Percentiles rank a stretch among this genome's conserved stretches.
Conservation (phyloP, 2,888 invertebrate species). For the Lydus trimaculatus region DNA sequence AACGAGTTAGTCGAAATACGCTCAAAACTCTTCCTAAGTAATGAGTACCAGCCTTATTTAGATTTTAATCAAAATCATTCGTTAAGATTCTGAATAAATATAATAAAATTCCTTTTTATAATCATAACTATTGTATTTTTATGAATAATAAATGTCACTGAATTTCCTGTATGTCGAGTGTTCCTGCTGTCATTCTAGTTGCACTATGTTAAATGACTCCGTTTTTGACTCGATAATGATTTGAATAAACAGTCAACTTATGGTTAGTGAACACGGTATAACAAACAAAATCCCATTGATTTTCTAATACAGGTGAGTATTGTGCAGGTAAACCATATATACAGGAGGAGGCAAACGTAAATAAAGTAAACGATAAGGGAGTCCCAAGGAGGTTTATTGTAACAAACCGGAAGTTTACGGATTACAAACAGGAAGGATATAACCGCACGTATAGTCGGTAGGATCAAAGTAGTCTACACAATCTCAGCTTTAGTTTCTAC, state of each 20-base stretch:
- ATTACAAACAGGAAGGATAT: conserved; percentile 14
- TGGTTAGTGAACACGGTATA: conserved; percentile 8
- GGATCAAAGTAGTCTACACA: conserved; percentile 22
- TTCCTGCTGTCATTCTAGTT: conserved; percentile 1
- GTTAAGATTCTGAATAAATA: neutral
- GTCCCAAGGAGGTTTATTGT: neutral
- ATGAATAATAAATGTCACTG: conserved; percentile 7
- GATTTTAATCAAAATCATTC: neutral
- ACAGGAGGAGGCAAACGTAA: conserved; percentile 7
- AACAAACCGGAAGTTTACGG: conserved; percentile 12
- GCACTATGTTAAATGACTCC: neutral
- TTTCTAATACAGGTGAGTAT: conserved; percentile 11
- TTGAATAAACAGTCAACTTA: conserved; percentile 16
- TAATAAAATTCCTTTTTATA: neutral
- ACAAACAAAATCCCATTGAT: conserved; percentile 9
- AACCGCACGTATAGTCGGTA: conserved; percentile 2
- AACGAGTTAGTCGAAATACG: too few species aligned
- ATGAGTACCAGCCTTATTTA: neutral
- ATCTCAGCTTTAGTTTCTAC: neutral
- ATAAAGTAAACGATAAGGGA: conserved; percentile 14
- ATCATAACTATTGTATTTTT: conserved; percentile 6
- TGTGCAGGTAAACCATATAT: conserved; percentile 8
- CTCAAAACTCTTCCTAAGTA: too few species aligned
- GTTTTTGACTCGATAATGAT: neutral
- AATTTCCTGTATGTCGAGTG: neutral